Conservation (phyloP, 2,888 invertebrate genomes). For the Caenorhabditis becei region DNA sequence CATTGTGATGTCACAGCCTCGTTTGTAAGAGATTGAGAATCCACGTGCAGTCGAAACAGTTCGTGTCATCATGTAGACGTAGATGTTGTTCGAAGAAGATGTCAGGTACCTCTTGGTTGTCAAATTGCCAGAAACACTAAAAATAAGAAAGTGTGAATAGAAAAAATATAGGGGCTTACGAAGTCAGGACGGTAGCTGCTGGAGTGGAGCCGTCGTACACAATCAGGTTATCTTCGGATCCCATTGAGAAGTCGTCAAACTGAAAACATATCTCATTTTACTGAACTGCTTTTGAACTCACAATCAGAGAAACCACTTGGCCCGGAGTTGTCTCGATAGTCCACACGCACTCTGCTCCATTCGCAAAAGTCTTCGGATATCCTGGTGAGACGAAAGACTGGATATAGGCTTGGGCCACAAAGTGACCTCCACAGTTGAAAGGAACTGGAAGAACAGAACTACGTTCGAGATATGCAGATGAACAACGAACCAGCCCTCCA, state of each 20-base stretch:
- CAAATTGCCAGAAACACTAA: slow-evolving; percentile 69
- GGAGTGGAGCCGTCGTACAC: slow-evolving; percentile 94
- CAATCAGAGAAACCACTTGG: slow-evolving; percentile 90
- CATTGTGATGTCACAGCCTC: slow-evolving; percentile 87
- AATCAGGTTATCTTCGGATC: slow-evolving; percentile 88
- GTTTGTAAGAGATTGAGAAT: slow-evolving; percentile 91
- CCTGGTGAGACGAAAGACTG: slow-evolving; percentile 93
- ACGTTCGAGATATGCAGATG: not conserved
- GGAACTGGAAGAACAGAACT: slow-evolving; percentile 83
- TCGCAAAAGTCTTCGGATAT: slow-evolving; percentile 93
- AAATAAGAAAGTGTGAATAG: too few relatives aligned
- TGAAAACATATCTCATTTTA: slow-evolving; percentile 24
- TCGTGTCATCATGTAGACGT: slow-evolving; percentile 94
- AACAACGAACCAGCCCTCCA: slow-evolving; percentile 79
- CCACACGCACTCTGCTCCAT: slow-evolving; percentile 96
- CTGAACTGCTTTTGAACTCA: too few relatives aligned
- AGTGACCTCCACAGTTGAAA: slow-evolving; percentile 91
- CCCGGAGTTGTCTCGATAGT: slow-evolving; percentile 91
- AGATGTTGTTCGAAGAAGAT: slow-evolving; percentile 92
- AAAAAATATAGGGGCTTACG: too few relatives aligned
- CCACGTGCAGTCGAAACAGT: slow-evolving; percentile 89
- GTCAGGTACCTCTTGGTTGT: slow-evolving; percentile 85
- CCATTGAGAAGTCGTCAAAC: slow-evolving; percentile 81
- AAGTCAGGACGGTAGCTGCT: slow-evolving; percentile 89
- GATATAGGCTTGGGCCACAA: slow-evolving; percentile 91